Conservation (phyloP, 2,888 invertebrate species). For the Tetragnatha montana region DNA sequence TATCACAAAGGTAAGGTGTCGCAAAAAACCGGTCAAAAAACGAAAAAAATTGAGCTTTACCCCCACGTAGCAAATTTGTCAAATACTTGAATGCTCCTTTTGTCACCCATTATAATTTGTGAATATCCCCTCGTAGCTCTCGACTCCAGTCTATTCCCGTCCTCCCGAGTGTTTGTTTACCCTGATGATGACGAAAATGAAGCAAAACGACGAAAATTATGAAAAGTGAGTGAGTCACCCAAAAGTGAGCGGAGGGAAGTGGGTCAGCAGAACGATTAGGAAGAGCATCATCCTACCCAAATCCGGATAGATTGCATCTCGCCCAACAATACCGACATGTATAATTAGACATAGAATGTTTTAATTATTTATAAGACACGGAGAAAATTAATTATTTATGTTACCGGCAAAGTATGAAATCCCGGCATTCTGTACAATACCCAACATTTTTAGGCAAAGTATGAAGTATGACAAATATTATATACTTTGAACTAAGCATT, state of each 20-base stretch:
- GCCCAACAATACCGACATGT: neutral
- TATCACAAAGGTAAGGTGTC: too few species aligned
- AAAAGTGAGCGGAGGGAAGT: slow-evolving; percentile 1
- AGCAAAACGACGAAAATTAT: neutral
- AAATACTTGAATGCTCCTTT: neutral
- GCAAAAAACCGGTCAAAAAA: too few species aligned
- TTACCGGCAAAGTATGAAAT: too few species aligned
- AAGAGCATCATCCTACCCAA: slow-evolving; percentile 4
- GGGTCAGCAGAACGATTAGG: slow-evolving; percentile 20
- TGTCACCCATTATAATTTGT: neutral
- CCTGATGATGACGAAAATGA: slow-evolving; percentile 10
- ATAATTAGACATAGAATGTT: neutral
- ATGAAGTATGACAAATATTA: too few species aligned
- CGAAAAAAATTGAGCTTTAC: too few species aligned
- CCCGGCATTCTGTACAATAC: too few species aligned
- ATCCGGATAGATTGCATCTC: neutral
- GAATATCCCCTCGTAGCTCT: neutral
- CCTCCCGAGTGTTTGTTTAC: slow-evolving; percentile 32
- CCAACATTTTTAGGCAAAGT: too few species aligned
- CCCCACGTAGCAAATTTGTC: too few species aligned
- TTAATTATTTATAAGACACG: neutral
- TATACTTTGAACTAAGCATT: too few species aligned
- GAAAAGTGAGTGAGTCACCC: neutral
- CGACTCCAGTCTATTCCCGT: neutral
- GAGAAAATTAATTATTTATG: neutral